Evolutionary conservation across 2,797 vertebrate genomes (phyloP), one percentile per base, ranked within the genome.

Genomic region (Eptatretus atami): DNA sequence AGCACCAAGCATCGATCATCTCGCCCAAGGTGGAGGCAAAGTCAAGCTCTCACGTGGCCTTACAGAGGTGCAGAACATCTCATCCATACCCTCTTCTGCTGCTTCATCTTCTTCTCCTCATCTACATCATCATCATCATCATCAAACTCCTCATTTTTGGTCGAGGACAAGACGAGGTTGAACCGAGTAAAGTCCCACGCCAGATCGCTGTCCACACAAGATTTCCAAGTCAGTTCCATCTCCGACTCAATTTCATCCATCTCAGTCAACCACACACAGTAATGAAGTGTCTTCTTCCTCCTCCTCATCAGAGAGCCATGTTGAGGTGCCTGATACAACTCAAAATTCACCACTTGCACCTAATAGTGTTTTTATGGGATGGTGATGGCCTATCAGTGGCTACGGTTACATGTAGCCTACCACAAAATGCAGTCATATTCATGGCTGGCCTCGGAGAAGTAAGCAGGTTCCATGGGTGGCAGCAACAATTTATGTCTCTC

Each of bases 1-100:
- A 96, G 88, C 76, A 85, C 88, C 82, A 99, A 99, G 75, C 92
- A 99, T 69, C 90, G 92, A 94, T 99, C 77, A 99, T 99, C 77
- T 99, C 92, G 63, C 92, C 92, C 53, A 99, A 99, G 76, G 84
- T 94, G 67, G 92, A 99, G 69, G 83, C 90, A 13, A 78, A 88
- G 74, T n/a, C 57, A n/a, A 67, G 73, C 66, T 72, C 78, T 64
- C 81, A 82, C 72, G 83, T 82, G 66, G 69, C 79, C 88, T 93
- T 75, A 79, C 87, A 1, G 92, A 95, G 75, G 83, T 99, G 61
- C 92, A 99, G 71, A 94, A 99, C 77, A 99, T 71, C 31, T 65
- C 70, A 0, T 54, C 65, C 1, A 44, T 44, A 44, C 31, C 31
- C 31, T 44, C 31, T 44, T 44, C 31, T 44, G 2, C 31, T 44